These are phyloP conservation scores for Colossoma macropomum DNA, from an alignment of 2,113 vertebrate genomes.

Conservation along the genomic window DNA sequence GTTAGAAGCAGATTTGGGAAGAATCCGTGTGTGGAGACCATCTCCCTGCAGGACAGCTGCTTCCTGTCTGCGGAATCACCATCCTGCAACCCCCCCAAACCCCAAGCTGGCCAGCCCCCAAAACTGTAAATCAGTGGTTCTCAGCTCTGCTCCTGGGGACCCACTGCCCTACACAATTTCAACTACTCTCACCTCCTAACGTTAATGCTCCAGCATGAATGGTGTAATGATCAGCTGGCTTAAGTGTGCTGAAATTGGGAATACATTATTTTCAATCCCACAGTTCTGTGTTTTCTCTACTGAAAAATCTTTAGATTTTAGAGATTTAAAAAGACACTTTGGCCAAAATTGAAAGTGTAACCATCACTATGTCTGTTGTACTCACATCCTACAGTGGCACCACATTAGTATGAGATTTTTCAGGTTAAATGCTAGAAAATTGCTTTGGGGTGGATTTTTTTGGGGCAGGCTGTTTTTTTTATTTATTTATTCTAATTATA, in stretches of 20 bases:
- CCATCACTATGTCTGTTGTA: no score
- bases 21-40: neutral
- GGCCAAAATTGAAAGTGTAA: no score
- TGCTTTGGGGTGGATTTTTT: no score
- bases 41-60: slow-evolving; percentile 43
- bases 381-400: no score
- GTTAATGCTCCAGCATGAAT: neutral
- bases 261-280: no score
- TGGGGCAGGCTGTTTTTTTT: no score
- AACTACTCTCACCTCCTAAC: neutral
- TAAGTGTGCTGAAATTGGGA: neutral
- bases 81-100: slow-evolving; percentile 27
- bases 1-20: neutral
- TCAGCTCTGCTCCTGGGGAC: neutral
- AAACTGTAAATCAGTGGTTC: slow-evolving; percentile 23
- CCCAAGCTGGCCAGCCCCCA: neutral
- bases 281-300: no score
- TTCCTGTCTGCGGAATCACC: slow-evolving; percentile 43
- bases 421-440: no score
- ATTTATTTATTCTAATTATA: no score
- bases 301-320: no score
- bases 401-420: no score
- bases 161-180: neutral
- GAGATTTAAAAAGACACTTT: no score
- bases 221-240: neutral